Percentiles rank a stretch among this genome's conserved stretches.
Conservation (phyloP, 2,113 vertebrate species). For the Gopherus evgoodei region DNA sequence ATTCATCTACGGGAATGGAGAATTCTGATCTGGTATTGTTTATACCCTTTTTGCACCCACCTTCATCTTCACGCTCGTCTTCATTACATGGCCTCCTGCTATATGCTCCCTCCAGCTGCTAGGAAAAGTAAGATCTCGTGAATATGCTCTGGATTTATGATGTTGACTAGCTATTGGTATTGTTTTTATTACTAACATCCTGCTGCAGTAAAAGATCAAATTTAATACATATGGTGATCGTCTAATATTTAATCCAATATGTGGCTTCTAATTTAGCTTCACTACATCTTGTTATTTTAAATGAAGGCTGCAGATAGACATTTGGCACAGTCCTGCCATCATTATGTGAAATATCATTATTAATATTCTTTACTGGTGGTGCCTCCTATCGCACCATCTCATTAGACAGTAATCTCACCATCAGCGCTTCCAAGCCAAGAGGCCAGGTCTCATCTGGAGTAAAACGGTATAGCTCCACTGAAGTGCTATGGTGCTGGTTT, state of each 20-base stretch:
- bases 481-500: neutral
- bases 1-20: neutral
- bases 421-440: neutral
- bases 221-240: slow-evolving; percentile 55
- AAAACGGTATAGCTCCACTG: neutral
- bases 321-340: slow-evolving; percentile 34
- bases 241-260: slow-evolving; percentile 57
- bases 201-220: slow-evolving; percentile 63
- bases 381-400: neutral
- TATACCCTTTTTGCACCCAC: slow-evolving; percentile 11
- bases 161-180: slow-evolving; percentile 39
- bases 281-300: slow-evolving; percentile 46
- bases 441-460: neutral
- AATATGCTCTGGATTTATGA: slow-evolving; percentile 12
- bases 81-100: neutral
- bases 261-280: slow-evolving; percentile 59
- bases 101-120: neutral
- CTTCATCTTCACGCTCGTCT: slow-evolving; percentile 36
- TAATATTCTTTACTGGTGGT: neutral
- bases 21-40: slow-evolving; percentile 23
- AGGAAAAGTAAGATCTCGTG: neutral
- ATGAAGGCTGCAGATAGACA: neutral
- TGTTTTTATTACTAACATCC: slow-evolving; percentile 70
- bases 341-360: neutral
- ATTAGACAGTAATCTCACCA: accelerated